Base-by-base conservation (phyloP, 2,888 invertebrate species). In the Dasysyrphus tricinctus region DNA sequence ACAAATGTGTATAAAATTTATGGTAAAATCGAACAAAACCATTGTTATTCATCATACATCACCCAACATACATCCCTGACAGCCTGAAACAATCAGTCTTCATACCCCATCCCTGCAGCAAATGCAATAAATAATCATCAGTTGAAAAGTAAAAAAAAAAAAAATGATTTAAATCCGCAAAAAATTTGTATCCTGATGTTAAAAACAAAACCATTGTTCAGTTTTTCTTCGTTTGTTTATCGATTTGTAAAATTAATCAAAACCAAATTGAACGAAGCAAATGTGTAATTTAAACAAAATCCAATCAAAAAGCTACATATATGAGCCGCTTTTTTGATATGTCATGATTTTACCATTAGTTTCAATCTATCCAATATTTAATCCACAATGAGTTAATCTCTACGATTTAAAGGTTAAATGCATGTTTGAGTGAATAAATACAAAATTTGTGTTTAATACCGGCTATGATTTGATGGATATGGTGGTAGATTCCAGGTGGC, bases 201-300 rank as follows among this genome's bases (percentile, higher is more conserved):
- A 2, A 24, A 54, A 54, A 29, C 4, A 29, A 54, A 19, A 11
- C 3, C 16, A 5, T 51, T 54, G 7, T 8, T 56, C n/a, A 3
- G 7, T 7, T 16, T 47, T 16, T 19, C n/a, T n/a, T n/a, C n/a
- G 19, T 32, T n/a, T 57, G 7, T 3, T 34, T n/a, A 2, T n/a
- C 8, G 9, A 16, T 57, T 57, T 59, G 59, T 59, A 37, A 59
- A 59, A 59, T 59, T 37, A 57, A 57, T 57, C 57, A 57, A 57
- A 39, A 57, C 37, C 59, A 59, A 59, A 37, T 12, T 37, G 37
- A 32, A 32, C 32, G 7, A 54, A 14, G 54, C 12, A 54, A 29
- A 32, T 56, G 4, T 32, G 56, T 51, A 6, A 57, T 32, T 57
- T 11, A 57, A 34, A 16, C 57, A n/a, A 16, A 34, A 57, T 57